Evolutionary conservation across 2,113 vertebrate genomes (phyloP), one percentile per base, ranked within the genome.

Genomic region (Amblyornis subalaris): DNA sequence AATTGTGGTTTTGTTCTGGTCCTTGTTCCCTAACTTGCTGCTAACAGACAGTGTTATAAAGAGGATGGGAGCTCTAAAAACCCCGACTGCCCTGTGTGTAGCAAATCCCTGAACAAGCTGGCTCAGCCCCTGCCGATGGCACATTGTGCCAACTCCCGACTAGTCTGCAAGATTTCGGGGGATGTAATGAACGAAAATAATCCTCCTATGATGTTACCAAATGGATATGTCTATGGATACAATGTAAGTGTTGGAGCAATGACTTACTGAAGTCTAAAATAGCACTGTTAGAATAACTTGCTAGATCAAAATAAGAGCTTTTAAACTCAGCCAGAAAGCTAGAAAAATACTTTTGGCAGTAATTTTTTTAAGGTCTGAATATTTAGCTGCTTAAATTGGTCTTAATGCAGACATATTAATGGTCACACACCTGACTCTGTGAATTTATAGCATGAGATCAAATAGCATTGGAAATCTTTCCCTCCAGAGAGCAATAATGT

Each of bases 121-220:
- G 99, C 99, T 24, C 99, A 99, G 96, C 99, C 99, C 8, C 98
- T 99, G 57, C 99, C 99, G 28, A 99, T 99, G 99, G 99, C 99
- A 62, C 99, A 99, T 94, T 99, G 99, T 58, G 99, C 99, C 97
- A 99, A 99, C 97, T 99, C 99, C 58, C 98, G 99, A 90, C 98
- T 99, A 95, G 99, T 99, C 94, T 99, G 99, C 97, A 99, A 99
- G 98, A 99, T 99, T 97, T 99, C 99, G 0, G 99, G 99, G 44
- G 99, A 99, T 60, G 99, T 99, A 75, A 99, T 99, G 99, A 99
- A 99, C 20, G 99, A 99, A 98, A 99, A 99, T 98, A 99, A 99
- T 97, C 99, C 99, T n/a, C 99, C 99, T 21, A 99, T 99, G 99
- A 99, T 99, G 99, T 98, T 99, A 96, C 99, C 99, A 95, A 99